Evolutionary conservation across 2,888 invertebrate species (phyloP).

Genomic region (Hymenopus coronatus): DNA sequence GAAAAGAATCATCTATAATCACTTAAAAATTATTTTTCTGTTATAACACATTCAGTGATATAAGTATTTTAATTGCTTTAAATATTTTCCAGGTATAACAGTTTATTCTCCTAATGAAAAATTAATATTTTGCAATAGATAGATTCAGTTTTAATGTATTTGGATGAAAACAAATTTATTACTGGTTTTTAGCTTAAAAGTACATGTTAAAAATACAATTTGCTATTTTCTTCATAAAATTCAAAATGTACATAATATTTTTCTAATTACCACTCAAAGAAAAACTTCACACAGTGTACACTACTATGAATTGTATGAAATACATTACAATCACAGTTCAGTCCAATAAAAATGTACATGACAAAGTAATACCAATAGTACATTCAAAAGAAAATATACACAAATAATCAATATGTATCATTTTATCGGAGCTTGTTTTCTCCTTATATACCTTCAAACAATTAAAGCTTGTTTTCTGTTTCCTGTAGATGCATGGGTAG

Average conservation of each 20-base stretch:
- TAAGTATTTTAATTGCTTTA: too few relatives aligned
- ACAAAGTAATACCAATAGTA: not conserved
- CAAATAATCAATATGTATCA: not conserved
- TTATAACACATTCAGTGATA: too few relatives aligned
- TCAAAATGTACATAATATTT: not conserved
- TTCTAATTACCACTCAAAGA: not conserved
- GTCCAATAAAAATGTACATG: not conserved
- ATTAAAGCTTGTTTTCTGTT: too few relatives aligned
- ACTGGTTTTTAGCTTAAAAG: not conserved
- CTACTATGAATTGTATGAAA: not conserved
- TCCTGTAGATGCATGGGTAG: too few relatives aligned
- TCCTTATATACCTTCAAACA: too few relatives aligned
- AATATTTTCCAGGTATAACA: too few relatives aligned
- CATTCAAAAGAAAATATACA: not conserved
- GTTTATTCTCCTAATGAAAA: too few relatives aligned
- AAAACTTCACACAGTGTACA: not conserved
- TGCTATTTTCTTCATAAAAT: not conserved
- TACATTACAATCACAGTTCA: not conserved
- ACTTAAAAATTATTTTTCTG: too few relatives aligned
- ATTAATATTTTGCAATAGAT: too few relatives aligned
- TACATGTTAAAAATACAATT: not conserved
- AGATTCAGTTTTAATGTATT: not conserved
- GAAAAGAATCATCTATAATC: too few relatives aligned
- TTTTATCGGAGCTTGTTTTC: not conserved
- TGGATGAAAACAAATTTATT: not conserved